Base-by-base conservation (phyloP, 2,113 vertebrate species). In the Corythornis vintsioides region DNA sequence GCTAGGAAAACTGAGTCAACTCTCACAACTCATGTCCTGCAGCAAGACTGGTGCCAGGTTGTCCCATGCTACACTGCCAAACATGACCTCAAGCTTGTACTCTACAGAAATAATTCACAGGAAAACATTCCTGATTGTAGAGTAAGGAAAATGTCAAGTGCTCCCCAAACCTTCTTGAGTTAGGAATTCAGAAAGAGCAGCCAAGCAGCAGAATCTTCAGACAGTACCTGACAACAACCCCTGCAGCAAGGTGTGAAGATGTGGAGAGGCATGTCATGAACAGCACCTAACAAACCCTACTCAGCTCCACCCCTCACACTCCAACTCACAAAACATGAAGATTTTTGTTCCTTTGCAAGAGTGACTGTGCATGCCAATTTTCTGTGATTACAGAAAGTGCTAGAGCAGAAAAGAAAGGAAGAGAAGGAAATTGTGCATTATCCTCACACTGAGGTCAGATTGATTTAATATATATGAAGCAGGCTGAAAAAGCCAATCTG, bases 381-480 rank as follows among this genome's bases (percentile, higher is more conserved):
- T 3, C 1, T 12, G 50, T 38, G 15, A 40, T 22, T 73, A 67
- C 14, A 84, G 13, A 10, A 63, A 48, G 66, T 48, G 13, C 12
- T 57, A 48, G 14, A 48, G 26, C 66, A 11, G 20, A 76, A 88
- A 72, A 86, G 15, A 66, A 66, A 50, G 25, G n/a, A 43, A 55
- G 18, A 53, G 7, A 76, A 81, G 15, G 38, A 56, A 91, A 82
- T 33, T 2, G 15, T 50, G 28, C 22, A 12, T 38, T 67, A 78
- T 9, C 1, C 3, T 38, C 3, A 2, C 15, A 22, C 1, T 79
- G 40, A 88, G 20, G 17, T 14, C 78, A 70, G 61, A 91, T 0
- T 66, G 56, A 61, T 10, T 14, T 38, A 71, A 77, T 3, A 8
- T 7, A 53, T 2, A 65, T 0, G 3, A 0, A 63, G 59, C 15